Base-by-base conservation (phyloP, 2,888 invertebrate species). In the Drosophila maculinotata region DNA sequence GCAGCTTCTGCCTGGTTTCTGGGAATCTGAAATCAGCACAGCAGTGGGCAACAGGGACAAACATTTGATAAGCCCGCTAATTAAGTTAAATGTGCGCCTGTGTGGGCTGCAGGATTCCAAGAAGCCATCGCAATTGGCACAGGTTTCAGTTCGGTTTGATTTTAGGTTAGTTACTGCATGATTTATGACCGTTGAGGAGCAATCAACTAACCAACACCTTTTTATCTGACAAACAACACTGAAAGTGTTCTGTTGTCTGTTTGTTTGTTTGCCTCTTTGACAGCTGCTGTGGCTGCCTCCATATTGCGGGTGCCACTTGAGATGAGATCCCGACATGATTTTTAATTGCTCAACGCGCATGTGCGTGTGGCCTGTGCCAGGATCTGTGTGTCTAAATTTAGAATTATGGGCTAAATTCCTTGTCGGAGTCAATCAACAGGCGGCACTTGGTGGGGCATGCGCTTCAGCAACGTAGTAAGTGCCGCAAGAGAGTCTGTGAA, bases 71-170 rank as follows among this genome's bases (percentile, higher is more conserved):
- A 82, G 68, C 33, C 35, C 66, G 64, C 70, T 82, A 85, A 85
- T 85, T 85, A 85, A 84, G 85, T 87, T 86, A 82, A 87, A 82
- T 79, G 42, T 54, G 47, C 48, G 64, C 56, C 23, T 75, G 85
- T 84, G 82, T 70, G 84, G 73, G 72, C 69, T 12, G 36, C 30
- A 28, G 56, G 9, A 28, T 56, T 57, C 39, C 20, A 31, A 33
- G 51, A 59, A 66, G 41, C 17, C 10, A 14, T 17, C 15, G 53
- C 45, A 70, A 62, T 75, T 75, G 57, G 57, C 60, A 54, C 47
- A 64, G 58, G 47, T 62, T 64, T 38, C n/a, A n/a, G n/a, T n/a
- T 12, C 10, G 33, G 20, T 9, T 51, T 36, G 30, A 31, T 45
- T 30, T 49, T 49, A 31, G 20, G 2, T 20, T 20, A 20, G 42